A percentile compares a stretch with the other conserved stretches of the same genome.
phyloP scores from a whole-genome alignment of 2,797 vertebrate genomes.

The Ara ararauna region DNA sequence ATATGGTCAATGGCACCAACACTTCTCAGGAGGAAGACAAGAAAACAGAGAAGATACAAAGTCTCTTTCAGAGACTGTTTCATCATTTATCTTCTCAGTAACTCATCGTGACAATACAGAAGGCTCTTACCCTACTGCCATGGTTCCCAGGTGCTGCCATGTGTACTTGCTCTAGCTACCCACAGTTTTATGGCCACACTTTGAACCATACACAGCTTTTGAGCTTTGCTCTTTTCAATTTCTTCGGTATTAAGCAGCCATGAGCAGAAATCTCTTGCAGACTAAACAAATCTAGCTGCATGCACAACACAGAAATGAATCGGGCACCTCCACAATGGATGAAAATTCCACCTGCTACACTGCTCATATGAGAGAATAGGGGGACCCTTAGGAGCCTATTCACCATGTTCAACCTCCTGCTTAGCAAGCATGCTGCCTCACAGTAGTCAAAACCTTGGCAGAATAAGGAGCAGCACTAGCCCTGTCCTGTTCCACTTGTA shows the following conservation, averaged over 20 bases:
- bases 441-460: neutral
- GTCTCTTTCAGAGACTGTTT: neutral
- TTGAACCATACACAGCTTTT: neutral
- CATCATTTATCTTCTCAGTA: neutral
- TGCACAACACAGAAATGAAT: neutral
- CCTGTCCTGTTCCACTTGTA: neutral
- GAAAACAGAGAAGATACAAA: neutral
- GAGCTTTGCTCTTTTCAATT: neutral
- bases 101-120: neutral
- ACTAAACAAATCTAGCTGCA: neutral
- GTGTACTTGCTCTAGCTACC: neutral
- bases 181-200: neutral
- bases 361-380: accelerated
- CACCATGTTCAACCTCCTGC: accelerated
- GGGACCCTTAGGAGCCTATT: neutral
- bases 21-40: neutral
- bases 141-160: neutral
- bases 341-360: neutral
- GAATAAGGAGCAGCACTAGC: neutral
- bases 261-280: neutral
- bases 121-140: neutral
- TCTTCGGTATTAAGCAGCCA: neutral
- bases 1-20: neutral
- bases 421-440: neutral
- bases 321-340: neutral